Evolutionary conservation across 2,797 vertebrate genomes (phyloP), one percentile per base, ranked within the genome.

Genomic region (Vultur gryphus): DNA sequence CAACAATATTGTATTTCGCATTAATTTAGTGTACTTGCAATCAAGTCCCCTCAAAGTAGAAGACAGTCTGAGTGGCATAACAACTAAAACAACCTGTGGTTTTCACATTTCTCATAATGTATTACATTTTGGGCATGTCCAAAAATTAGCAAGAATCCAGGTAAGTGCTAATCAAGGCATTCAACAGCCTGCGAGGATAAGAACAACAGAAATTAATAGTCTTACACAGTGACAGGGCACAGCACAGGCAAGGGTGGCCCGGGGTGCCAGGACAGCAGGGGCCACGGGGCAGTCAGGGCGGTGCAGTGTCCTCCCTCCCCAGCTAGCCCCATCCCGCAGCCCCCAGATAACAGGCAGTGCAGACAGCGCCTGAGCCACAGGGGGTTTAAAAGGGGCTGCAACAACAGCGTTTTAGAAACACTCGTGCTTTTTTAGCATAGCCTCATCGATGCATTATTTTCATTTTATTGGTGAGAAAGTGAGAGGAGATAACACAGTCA

Each of bases 331-430:
- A 19, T 43, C 16, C 39, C 2, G 1, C 44, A 64, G 41, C 9
- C 8, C 8, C 24, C 48, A 35, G 18, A 11, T 18, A 49, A n/a
- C 24, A 64, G 31, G 16, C 1, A 1, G 24, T 59, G 35, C 13
- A 49, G 51, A 62, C 19, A 49, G 13, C 11, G 10, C 33, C 28
- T 71, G 46, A 37, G 16, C 28, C 15, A 24, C 24, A 7, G 2
- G 2, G 26, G 7, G 1, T 11, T 64, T 59, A 49, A 70, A 49
- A 24, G 7, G 15, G 16, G 4, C 9, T 58, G 23, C 2, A 2
- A 25, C 8, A 52, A 49, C 12, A 66, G 14, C 1, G 0, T 35
- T 70, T 35, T 75, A 62, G 44, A 59, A 78, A 54, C 7, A 23
- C 25, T 26, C 0, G 0, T 7, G 7, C 2, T 51, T 80, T 70